Percentiles rank a stretch among this genome's conserved stretches.
Evolutionary conservation across 2,888 invertebrate species (phyloP).

Genomic region (Synanthedon vespiformis): DNA sequence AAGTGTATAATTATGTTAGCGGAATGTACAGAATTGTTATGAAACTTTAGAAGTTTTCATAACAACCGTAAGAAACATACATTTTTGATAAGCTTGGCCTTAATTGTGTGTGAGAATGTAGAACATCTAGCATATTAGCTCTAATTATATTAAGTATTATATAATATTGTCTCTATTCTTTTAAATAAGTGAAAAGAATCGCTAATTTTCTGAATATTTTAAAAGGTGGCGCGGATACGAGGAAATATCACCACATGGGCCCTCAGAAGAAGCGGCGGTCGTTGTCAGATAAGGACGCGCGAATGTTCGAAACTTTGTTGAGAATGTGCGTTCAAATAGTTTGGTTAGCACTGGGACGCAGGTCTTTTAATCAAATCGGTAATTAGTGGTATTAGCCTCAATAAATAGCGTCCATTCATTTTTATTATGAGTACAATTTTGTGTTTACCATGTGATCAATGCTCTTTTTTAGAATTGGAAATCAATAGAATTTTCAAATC

Average conservation of each 20-base stretch:
- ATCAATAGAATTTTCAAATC: constrained; percentile 72
- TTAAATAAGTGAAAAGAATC: too few relatives aligned
- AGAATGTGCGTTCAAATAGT: constrained; percentile 72
- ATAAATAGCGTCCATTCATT: neutral
- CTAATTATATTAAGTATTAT: too few relatives aligned
- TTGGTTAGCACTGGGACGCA: constrained; percentile 74
- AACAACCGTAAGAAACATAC: too few relatives aligned
- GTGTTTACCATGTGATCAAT: neutral
- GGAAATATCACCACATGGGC: constrained; percentile 73
- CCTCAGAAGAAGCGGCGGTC: constrained; percentile 66
- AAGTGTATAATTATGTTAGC: too few relatives aligned
- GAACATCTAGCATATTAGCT: too few relatives aligned
- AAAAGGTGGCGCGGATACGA: constrained; percentile 57
- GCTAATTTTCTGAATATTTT: too few relatives aligned
- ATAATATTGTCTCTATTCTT: too few relatives aligned
- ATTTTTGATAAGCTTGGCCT: too few relatives aligned
- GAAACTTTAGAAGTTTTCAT: too few relatives aligned
- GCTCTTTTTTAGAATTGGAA: constrained; percentile 64
- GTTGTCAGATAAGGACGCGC: constrained; percentile 73
- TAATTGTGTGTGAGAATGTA: too few relatives aligned
- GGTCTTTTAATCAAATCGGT: constrained; percentile 73
- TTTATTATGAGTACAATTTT: neutral
- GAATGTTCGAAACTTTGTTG: constrained; percentile 71
- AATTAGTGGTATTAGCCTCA: constrained; percentile 4
- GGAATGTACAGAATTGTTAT: too few relatives aligned